Base-by-base conservation (phyloP, 2,888 invertebrate genomes). In the Drosophila nigricruria region DNA sequence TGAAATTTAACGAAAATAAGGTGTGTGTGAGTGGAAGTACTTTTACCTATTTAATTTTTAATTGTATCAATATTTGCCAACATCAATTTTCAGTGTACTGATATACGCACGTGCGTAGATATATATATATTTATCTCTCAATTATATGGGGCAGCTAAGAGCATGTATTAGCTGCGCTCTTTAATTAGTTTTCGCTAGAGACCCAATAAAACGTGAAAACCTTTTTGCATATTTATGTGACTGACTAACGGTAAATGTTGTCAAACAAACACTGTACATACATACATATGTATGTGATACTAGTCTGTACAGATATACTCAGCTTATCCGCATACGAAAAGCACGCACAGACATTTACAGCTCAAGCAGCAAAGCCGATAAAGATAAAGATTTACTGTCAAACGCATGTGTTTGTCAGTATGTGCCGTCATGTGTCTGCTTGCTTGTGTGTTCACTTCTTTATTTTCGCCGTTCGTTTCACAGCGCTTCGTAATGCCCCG, bases 341-440 rank as follows among this genome's bases (percentile, higher is more conserved):
- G 61, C 62, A 74, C 57, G 58, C 72, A 69, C 56, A 54, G 36
- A 60, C 77, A 65, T 66, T 66, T 61, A 63, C 53, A 66, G 53
- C 66, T 47, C 52, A 67, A 66, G 71, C 65, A 66, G 71, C 65
- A 67, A 72, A 81, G 79, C 66, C 72, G 82, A 88, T 83, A 88
- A 82, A 85, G 85, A 85, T 88, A 79, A 77, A 82, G 74, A 77
- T 79, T 82, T 64, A 73, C 63, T 53, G 25, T 38, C 67, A 58
- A 18, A 63, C 12, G 53, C 20, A 63, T 49, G 40, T n/a, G 49
- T 42, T 34, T 18, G n/a, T 54, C 38, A 40, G 23, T 45, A 18
- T 59, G 38, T 58, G 10, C 42, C 30, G 40, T 40, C 42, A 42
- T 56, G 56, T 56, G 56, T 27, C 18, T 36, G 42, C 54, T 10